A percentile compares a stretch with the other conserved stretches of the same genome.
These are phyloP conservation scores for Neodiprion virginianus DNA, from an alignment of 1,140 invertebrate species.

Conservation along the genomic window DNA sequence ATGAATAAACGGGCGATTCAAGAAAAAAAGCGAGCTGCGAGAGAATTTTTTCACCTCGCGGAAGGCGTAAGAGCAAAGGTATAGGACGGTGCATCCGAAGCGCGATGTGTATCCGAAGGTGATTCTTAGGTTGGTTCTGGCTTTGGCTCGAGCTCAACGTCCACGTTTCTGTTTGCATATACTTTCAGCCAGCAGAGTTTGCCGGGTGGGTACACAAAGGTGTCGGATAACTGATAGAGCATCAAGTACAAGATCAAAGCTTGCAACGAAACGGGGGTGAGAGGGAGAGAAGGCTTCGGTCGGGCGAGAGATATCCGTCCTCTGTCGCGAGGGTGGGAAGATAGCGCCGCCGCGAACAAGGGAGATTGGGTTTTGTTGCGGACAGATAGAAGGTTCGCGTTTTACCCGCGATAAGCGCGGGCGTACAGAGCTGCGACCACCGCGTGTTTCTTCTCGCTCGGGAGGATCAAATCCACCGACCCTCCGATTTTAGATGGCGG, in stretches of 20 bases:
- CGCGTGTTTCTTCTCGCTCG: too few relatives aligned
- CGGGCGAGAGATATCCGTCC: not conserved
- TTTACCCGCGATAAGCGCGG: not conserved
- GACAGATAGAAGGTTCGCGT: not conserved
- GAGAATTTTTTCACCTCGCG: too few relatives aligned
- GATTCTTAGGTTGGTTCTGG: not conserved
- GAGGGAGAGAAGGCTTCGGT: not conserved
- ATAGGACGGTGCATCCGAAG: too few relatives aligned
- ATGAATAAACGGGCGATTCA: too few relatives aligned
- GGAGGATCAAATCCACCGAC: too few relatives aligned
- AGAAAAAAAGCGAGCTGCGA: too few relatives aligned
- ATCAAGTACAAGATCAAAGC: constrained; percentile 37
- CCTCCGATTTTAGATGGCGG: too few relatives aligned
- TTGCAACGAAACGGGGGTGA: constrained; percentile 31
- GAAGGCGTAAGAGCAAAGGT: too few relatives aligned
- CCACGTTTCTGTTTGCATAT: constrained; percentile 31
- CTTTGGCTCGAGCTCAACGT: constrained; percentile 15
- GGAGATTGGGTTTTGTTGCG: constrained; percentile 2
- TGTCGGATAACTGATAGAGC: constrained; percentile 38
- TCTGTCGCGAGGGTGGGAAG: not conserved
- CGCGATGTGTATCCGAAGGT: too few relatives aligned
- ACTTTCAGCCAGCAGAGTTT: constrained; percentile 11
- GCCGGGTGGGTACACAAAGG: constrained; percentile 31
- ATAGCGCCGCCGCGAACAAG: not conserved
- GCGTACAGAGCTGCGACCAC: too few relatives aligned